A percentile compares a stretch with the other conserved stretches of the same genome.
Conservation (phyloP, 2,113 vertebrate genomes). For the Campylomormyrus tamandua region DNA sequence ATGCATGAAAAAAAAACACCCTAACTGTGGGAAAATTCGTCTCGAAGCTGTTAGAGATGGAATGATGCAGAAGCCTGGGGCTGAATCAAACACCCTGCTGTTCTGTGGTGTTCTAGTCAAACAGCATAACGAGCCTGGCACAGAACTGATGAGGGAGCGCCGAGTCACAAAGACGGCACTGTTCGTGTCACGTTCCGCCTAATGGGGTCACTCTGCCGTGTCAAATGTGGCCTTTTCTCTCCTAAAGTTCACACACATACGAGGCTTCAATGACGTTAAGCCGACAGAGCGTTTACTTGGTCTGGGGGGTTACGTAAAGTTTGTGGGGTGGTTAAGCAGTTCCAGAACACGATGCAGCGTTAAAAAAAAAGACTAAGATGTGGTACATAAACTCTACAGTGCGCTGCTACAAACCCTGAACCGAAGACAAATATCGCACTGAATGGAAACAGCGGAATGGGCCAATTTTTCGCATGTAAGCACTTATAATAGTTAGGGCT, state of each 20-base stretch:
- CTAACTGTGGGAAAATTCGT: not conserved
- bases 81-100: not conserved
- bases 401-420: not conserved
- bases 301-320: not conserved
- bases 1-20: not conserved
- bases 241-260: not conserved
- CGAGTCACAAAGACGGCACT: not conserved
- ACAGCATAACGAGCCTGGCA: conserved; percentile 17
- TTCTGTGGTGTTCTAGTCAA: not conserved
- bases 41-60: not conserved
- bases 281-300: not conserved
- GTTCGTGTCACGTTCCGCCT: not conserved
- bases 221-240: not conserved
- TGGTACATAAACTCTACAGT: not conserved
- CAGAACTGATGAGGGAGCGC: not conserved
- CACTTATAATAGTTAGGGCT: not conserved
- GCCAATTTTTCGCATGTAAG: not conserved
- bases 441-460: not conserved
- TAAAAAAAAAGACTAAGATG: not conserved
- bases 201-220: not conserved
- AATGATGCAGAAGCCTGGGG: not conserved
- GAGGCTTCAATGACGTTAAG: not conserved
- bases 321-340: too few species aligned
- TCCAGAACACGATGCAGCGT: not conserved
- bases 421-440: not conserved